Base-by-base conservation (phyloP, 1,140 invertebrate species). In the Physella acuta region DNA sequence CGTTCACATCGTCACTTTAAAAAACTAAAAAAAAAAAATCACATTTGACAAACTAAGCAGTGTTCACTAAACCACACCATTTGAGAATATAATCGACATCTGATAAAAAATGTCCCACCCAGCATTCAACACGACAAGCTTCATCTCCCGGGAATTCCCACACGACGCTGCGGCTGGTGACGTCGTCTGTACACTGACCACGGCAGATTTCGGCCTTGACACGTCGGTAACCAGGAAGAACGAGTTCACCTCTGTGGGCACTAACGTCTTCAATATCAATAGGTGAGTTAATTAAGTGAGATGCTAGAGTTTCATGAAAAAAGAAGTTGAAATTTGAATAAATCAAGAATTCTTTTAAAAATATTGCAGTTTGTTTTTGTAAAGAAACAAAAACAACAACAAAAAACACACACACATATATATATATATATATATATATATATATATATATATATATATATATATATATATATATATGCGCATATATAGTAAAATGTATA, bases 141-240 rank as follows among this genome's bases (percentile, higher is more conserved):
- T 55, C 26, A 56, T 71, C 30, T 67, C 64, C 26, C 33, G 33
- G 8, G 70, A 71, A 26, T 61, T 67, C 49, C 70, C 70, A 0
- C 49, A 52, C 36, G 64, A 71, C 51, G 24, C 55, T 1, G 36
- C 31, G 3, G 24, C 44, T 8, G 64, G 59, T 1, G 49, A 51
- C 11, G 16, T 62, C 16, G 49, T 59, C 14, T 60, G 63, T 33
- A 62, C 49, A 8, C 70, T 71, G 34, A 53, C 44, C 0, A 17
- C 70, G 0, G 26, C 3, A 0, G 44, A 67, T 11, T 61, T 67
- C 37, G 64, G 70, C 8, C n/a, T 67, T 37, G 20, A 14, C n/a
- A 3, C 33, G 14, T 5, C 61, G 5, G 20, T 51, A 1, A 51
- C 44, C 1, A 59, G 62, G 26, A 28, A 30, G 20, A 26, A 63